A percentile compares a stretch with the other conserved stretches of the same genome.
Conservation (phyloP, 2,113 vertebrate genomes). For the Cololabis saira region DNA sequence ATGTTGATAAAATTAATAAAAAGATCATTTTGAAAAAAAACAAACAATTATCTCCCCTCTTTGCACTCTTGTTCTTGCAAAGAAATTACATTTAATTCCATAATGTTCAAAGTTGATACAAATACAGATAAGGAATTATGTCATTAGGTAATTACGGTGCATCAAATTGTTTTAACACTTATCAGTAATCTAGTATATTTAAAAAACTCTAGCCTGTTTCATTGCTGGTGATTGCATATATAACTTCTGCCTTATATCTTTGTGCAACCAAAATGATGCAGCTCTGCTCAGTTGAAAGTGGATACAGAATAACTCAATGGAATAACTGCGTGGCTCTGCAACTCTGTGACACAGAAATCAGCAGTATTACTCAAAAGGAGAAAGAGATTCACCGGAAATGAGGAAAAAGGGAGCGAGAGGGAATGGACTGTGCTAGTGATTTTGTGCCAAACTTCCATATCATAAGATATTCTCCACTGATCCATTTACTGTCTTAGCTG, state of each 20-base stretch:
- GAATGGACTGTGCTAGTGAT: slow-evolving; percentile 32
- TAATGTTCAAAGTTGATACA: slow-evolving; percentile 23
- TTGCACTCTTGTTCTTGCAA: slow-evolving; percentile 18
- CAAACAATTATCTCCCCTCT: slow-evolving; percentile 4
- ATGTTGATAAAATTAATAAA: slow-evolving; percentile 4
- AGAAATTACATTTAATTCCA: slow-evolving; percentile 12
- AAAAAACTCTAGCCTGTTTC: slow-evolving; percentile 33
- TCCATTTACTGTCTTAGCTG: slow-evolving; percentile 73
- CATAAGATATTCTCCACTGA: slow-evolving; percentile 69
- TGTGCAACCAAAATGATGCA: slow-evolving; percentile 46
- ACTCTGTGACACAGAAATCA: slow-evolving; percentile 65
- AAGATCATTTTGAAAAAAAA: slow-evolving; percentile 7
- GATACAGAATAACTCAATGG: slow-evolving; percentile 62
- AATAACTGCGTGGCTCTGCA: slow-evolving; percentile 74
- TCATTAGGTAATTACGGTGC: slow-evolving; percentile 30
- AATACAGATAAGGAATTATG: slow-evolving; percentile 6
- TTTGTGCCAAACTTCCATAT: slow-evolving; percentile 46
- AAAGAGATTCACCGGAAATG: slow-evolving; percentile 26
- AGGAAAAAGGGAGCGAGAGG: slow-evolving; percentile 36
- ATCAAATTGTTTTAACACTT: slow-evolving; percentile 31
- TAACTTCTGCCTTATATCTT: slow-evolving; percentile 48
- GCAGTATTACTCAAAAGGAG: slow-evolving; percentile 54
- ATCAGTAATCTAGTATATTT: slow-evolving; percentile 25
- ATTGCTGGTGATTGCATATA: slow-evolving; percentile 33
- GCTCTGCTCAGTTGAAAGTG: slow-evolving; percentile 30